phyloP scores from a whole-genome alignment of 2,888 invertebrate species.

The Abscondita cerata region DNA sequence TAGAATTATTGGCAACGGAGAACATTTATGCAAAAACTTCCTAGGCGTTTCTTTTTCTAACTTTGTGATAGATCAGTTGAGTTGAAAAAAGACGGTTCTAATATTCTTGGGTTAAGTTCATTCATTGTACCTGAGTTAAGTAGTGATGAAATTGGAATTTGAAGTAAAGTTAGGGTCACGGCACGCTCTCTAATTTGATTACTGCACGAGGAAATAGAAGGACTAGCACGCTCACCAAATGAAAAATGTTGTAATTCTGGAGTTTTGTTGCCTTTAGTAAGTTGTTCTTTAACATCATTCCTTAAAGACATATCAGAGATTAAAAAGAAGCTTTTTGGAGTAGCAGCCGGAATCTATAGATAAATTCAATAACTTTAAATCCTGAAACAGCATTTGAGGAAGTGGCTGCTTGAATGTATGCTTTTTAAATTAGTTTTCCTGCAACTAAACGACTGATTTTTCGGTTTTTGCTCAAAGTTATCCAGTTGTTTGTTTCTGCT shows the following conservation, averaged over 20 bases:
- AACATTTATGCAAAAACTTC: too few species aligned
- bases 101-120: too few species aligned
- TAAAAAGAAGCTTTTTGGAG: conserved; percentile 22
- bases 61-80: neutral
- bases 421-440: neutral
- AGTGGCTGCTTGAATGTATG: conserved; percentile 19
- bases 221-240: neutral
- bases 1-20: too few species aligned
- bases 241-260: neutral
- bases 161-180: neutral
- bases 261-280: too few species aligned
- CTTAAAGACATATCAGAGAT: conserved; percentile 5
- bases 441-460: neutral
- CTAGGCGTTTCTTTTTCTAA: too few species aligned
- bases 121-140: neutral
- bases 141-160: neutral
- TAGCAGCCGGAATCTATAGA: conserved; percentile 26
- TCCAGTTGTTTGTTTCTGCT: neutral
- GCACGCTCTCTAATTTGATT: too few species aligned
- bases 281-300: neutral
- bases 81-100: too few species aligned
- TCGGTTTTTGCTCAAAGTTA: too few species aligned
- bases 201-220: neutral
- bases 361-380: conserved; percentile 26
- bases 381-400: conserved; percentile 24